Base-by-base conservation (phyloP, 2,888 invertebrate genomes). In the Opisthograptis luteolata region DNA sequence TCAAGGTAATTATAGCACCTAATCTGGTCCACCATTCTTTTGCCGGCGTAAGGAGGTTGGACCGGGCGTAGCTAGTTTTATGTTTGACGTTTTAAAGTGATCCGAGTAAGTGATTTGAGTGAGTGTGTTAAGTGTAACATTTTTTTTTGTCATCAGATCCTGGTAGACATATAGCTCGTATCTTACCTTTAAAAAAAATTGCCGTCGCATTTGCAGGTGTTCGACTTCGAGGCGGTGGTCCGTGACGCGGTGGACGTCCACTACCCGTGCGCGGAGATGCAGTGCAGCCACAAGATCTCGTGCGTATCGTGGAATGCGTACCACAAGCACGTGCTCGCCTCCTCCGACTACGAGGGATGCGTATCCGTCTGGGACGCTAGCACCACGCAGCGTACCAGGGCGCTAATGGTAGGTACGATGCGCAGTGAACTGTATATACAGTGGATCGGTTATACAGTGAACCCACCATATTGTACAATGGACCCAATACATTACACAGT, bases 231-330 rank as follows among this genome's bases (percentile, higher is more conserved):
- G 28, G 93, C 94, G 17, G 97, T 98, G 25, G 94, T 97, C 31
- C 92, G 95, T 34, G 97, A 97, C 80, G 93, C 95, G 0, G 96
- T 97, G 10, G 97, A 97, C 80, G 95, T 97, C 58, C 98, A 98
- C 86, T 98, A 97, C 87, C 98, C 98, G 5, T 94, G 95, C 73
- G 94, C 95, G 5, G 98, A 98, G 87, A 97, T 98, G 96, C 92
- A 95, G 51, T 97, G 97, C 67, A 94, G 94, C 73, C 97, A 97
- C 60, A 98, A 98, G 89, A 97, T 98, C 62, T 97, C 98, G 19
- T 98, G 98, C 88, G 95, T 98, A 0, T 95, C 96, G 31, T 98
- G 98, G 98, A 98, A 97, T 87, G 95, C 95, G 19, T 98, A 97
- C 85, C 96, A 96, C 84, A 98, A 85, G 70, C 74, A 84, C 66